Evolutionary conservation across 1,140 invertebrate species (phyloP).

Genomic region (Orussus abietinus): DNA sequence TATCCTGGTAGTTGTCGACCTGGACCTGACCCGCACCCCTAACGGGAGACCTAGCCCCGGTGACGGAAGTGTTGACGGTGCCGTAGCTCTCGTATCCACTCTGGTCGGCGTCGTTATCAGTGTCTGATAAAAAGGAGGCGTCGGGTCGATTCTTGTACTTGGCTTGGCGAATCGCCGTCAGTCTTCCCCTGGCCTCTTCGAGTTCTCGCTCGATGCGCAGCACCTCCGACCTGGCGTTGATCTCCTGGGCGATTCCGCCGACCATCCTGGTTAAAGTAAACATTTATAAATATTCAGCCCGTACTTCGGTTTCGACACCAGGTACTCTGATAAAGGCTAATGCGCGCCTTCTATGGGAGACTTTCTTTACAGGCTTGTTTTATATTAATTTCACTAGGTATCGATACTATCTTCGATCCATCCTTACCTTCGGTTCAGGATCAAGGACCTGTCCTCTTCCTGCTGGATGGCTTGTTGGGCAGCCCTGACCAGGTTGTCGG

Average conservation of each 20-base stretch:
- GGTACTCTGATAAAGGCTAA: too few relatives aligned
- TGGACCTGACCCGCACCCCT: too few relatives aligned
- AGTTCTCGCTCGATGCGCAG: constrained; percentile 90
- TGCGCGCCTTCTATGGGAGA: too few relatives aligned
- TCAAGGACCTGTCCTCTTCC: constrained; percentile 85
- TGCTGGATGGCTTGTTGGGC: constrained; percentile 90
- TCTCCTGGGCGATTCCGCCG: constrained; percentile 89
- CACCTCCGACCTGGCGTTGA: constrained; percentile 83
- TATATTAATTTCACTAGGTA: too few relatives aligned
- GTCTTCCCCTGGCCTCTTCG: constrained; percentile 83
- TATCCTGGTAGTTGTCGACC: constrained; percentile 33
- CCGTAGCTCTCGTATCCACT: constrained; percentile 45
- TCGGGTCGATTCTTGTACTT: constrained; percentile 67
- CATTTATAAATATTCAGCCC: too few relatives aligned
- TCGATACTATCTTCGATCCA: too few relatives aligned
- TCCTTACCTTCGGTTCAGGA: constrained; percentile 89
- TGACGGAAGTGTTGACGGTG: constrained; percentile 33
- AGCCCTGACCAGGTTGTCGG: constrained; percentile 92
- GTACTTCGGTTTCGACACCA: too few relatives aligned
- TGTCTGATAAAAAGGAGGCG: constrained; percentile 30
- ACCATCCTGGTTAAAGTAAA: too few relatives aligned
- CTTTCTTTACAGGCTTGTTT: too few relatives aligned
- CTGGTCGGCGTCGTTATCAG: constrained; percentile 43
- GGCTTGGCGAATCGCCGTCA: constrained; percentile 80
- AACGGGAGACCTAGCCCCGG: too few relatives aligned